phyloP scores from a whole-genome alignment of 2,888 invertebrate species.

The Epinotia bilunana region DNA sequence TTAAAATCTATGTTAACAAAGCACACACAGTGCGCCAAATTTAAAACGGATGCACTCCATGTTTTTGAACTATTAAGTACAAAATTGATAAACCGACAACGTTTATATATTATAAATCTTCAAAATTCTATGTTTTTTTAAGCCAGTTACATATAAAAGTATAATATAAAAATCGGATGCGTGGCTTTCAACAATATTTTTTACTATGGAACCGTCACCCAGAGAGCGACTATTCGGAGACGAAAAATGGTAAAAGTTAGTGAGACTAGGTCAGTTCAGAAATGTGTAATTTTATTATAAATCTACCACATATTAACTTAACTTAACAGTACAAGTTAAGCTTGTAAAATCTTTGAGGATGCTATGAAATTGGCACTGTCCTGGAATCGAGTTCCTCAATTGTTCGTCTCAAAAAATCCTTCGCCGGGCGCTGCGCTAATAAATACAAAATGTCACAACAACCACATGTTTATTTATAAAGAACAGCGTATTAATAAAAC shows the following conservation, averaged over 20 bases:
- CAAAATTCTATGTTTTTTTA: constrained; percentile 10
- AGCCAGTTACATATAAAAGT: background rate
- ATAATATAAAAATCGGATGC: constrained; percentile 2
- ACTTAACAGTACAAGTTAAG: no score
- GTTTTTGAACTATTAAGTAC: constrained; percentile 20
- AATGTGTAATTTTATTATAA: no score
- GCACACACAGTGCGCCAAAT: background rate
- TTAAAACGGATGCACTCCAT: background rate
- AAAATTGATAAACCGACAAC: constrained; percentile 16
- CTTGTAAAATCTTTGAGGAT: no score
- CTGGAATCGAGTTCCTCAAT: background rate
- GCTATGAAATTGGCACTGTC: background rate
- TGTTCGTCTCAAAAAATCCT: constrained; percentile 5
- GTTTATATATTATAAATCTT: constrained; percentile 18
- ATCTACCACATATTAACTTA: no score
- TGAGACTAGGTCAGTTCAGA: no score
- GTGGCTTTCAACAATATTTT: background rate
- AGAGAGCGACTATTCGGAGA: background rate
- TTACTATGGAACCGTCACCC: background rate
- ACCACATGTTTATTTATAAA: constrained; percentile 47
- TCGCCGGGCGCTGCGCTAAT: background rate
- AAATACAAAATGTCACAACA: constrained; percentile 26
- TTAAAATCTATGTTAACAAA: background rate
- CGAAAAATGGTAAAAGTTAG: background rate
- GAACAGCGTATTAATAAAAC: constrained; percentile 57